phyloP scores from a whole-genome alignment of 2,888 invertebrate species.

The Norana najaformis region DNA sequence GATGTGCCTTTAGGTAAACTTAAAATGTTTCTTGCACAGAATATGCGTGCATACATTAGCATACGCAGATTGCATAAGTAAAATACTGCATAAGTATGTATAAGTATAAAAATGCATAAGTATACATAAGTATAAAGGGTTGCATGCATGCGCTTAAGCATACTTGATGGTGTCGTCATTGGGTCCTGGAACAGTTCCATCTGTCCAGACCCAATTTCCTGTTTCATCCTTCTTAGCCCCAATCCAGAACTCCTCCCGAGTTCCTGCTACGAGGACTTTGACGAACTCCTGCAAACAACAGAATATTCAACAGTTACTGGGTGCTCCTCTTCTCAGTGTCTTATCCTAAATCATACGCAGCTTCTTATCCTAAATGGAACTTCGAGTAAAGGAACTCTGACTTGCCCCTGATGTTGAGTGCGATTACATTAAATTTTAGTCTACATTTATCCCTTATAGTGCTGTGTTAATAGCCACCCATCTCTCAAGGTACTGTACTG shows the following conservation, averaged over 20 bases:
- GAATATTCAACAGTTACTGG: neutral
- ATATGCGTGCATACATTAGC: too few species aligned
- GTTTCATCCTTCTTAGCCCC: neutral
- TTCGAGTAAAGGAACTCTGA: neutral
- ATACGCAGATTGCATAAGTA: too few species aligned
- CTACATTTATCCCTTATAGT: too few species aligned
- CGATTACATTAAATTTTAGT: too few species aligned
- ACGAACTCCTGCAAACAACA: conserved; percentile 23
- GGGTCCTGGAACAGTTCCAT: conserved; percentile 22
- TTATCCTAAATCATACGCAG: too few species aligned
- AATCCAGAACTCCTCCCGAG: conserved; percentile 24
- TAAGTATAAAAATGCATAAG: neutral
- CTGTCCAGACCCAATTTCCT: conserved; percentile 16
- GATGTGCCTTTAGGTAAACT: too few species aligned
- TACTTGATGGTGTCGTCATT: conserved; percentile 22
- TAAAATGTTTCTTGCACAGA: too few species aligned
- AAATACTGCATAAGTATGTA: neutral
- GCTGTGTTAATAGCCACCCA: too few species aligned
- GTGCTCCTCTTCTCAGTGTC: too few species aligned
- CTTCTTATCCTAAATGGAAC: neutral
- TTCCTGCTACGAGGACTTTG: neutral
- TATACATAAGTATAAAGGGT: neutral
- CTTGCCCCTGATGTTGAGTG: too few species aligned
- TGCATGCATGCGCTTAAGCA: neutral
- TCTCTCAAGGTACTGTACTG: too few species aligned